Evolutionary conservation across 2,797 vertebrate species (phyloP).

Genomic region (Periparus ater): DNA sequence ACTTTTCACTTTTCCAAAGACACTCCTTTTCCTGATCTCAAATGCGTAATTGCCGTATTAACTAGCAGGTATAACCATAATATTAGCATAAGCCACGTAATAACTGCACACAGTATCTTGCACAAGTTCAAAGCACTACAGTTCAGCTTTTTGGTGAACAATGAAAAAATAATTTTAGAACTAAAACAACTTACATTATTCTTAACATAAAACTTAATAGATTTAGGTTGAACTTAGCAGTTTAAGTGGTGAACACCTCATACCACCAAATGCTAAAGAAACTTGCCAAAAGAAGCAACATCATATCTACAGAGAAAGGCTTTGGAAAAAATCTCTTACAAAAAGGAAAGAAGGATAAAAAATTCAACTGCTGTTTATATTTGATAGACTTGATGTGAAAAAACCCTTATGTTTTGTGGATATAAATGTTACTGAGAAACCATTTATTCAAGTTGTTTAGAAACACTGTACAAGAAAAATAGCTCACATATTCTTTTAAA

Average conservation of each 20-base stretch:
- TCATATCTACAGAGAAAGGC: neutral
- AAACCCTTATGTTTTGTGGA: fast-evolving
- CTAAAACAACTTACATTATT: neutral
- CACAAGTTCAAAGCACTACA: neutral
- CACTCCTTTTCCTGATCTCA: neutral
- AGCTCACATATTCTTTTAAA: neutral
- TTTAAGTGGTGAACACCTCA: neutral
- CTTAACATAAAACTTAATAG: neutral
- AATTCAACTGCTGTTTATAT: neutral
- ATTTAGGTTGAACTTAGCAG: neutral
- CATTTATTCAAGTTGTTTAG: neutral
- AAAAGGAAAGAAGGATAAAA: neutral
- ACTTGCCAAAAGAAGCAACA: neutral
- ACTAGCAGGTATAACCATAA: neutral
- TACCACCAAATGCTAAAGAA: neutral
- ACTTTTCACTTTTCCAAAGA: neutral
- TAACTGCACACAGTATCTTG: neutral
- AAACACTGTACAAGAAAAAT: neutral
- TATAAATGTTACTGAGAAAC: neutral
- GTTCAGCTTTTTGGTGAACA: neutral
- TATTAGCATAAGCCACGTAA: neutral
- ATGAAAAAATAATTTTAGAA: neutral
- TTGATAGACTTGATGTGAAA: neutral
- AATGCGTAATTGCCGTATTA: neutral
- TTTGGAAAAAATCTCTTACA: neutral